A percentile compares a stretch with the other conserved stretches of the same genome.
Evolutionary conservation across 2,113 vertebrate species (phyloP).

Genomic region (Catagonus wagneri): DNA sequence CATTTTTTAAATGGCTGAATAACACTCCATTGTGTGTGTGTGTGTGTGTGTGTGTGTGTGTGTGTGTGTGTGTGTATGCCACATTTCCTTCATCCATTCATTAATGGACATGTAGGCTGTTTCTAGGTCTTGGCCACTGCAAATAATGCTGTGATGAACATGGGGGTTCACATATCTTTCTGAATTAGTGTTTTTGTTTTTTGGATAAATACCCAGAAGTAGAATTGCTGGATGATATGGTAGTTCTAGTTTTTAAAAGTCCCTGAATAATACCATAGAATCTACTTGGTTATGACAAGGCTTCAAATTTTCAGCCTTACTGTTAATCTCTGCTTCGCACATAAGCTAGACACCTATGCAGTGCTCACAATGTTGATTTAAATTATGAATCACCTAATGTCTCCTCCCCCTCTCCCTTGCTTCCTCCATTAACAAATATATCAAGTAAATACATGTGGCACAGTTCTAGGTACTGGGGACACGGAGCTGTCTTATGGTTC

Average conservation of each 20-base stretch:
- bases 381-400: background rate
- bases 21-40: background rate
- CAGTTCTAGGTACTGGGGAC: background rate
- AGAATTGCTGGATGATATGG: background rate
- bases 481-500: background rate
- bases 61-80: no score
- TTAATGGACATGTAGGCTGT: background rate
- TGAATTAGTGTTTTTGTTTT: background rate
- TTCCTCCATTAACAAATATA: background rate
- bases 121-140: background rate
- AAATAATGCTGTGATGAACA: background rate
- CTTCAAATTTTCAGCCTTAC: background rate
- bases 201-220: background rate
- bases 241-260: background rate
- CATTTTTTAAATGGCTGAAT: background rate
- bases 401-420: background rate
- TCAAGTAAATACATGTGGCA: background rate
- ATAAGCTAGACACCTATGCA: background rate
- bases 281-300: background rate
- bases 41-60: no score
- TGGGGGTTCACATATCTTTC: background rate
- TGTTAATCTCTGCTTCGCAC: conserved; percentile 14
- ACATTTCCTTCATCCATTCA: background rate
- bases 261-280: background rate
- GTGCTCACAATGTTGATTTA: background rate